Evolutionary conservation across 2,797 vertebrate species (phyloP).

Genomic region (Ctenosaura bakeri): DNA sequence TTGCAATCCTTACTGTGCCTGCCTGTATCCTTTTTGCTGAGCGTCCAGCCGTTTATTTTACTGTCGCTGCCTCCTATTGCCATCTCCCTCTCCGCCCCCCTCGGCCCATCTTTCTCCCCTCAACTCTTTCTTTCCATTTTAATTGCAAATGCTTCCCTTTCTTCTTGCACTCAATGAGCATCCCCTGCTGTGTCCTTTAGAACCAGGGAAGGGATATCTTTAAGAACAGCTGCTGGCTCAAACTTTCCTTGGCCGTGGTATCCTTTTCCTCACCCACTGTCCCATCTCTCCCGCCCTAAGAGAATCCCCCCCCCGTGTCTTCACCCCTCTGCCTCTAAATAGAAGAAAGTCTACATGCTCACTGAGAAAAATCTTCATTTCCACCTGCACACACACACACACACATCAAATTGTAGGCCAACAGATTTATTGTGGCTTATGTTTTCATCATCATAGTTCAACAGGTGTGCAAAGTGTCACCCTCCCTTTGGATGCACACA

Average conservation of each 20-base stretch:
- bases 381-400: background rate
- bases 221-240: constrained; percentile 24
- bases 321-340: no score
- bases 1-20: background rate
- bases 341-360: background rate
- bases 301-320: background rate
- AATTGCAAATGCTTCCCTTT: constrained; percentile 21
- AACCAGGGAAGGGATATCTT: background rate
- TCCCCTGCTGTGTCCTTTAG: constrained; percentile 17
- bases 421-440: background rate
- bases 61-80: background rate
- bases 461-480: background rate
- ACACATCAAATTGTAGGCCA: no score
- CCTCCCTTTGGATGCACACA: no score
- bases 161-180: background rate
- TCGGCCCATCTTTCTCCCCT: background rate
- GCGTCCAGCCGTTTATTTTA: no score
- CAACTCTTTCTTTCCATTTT: background rate
- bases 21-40: background rate
- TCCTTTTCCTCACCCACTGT: background rate
- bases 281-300: background rate
- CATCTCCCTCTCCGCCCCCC: background rate
- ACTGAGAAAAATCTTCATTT: background rate
- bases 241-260: background rate
- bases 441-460: no score